Conservation (phyloP, 1,140 invertebrate genomes). For the Hyles vespertilio region DNA sequence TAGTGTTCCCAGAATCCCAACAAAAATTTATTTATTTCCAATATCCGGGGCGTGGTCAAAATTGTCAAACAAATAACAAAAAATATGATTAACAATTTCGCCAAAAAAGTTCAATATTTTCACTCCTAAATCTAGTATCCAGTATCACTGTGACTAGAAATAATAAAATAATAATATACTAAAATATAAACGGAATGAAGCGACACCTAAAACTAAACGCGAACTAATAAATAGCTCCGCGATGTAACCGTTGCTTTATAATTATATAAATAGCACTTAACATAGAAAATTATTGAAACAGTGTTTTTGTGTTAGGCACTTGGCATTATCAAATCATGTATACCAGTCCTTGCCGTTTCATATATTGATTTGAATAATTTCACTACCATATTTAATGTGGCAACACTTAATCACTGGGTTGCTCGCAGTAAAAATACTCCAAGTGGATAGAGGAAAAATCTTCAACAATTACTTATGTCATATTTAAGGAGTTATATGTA, state of each 20-base stretch:
- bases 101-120: background rate
- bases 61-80: slow-evolving; percentile 8
- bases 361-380: too few relatives aligned
- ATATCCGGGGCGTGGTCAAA: slow-evolving; percentile 25
- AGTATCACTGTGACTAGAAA: slow-evolving; percentile 63
- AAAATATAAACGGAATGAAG: slow-evolving; percentile 19
- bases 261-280: slow-evolving; percentile 1
- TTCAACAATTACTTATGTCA: background rate
- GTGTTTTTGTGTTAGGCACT: background rate
- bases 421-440: too few relatives aligned
- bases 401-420: too few relatives aligned
- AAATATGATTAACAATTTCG: slow-evolving; percentile 18
- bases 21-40: slow-evolving; percentile 29
- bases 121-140: slow-evolving; percentile 49
- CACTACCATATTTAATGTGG: too few relatives aligned
- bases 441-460: too few relatives aligned
- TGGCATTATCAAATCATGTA: background rate
- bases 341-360: too few relatives aligned
- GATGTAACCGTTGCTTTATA: background rate
- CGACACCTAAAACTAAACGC: slow-evolving; percentile 2
- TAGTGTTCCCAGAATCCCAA: background rate
- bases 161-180: slow-evolving; percentile 27
- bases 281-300: background rate
- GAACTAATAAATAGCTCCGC: slow-evolving; percentile 5
- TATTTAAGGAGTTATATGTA: background rate